A percentile compares a stretch with the other conserved stretches of the same genome.
phyloP scores from a whole-genome alignment of 2,797 vertebrate species.

The Siniperca undulata region DNA sequence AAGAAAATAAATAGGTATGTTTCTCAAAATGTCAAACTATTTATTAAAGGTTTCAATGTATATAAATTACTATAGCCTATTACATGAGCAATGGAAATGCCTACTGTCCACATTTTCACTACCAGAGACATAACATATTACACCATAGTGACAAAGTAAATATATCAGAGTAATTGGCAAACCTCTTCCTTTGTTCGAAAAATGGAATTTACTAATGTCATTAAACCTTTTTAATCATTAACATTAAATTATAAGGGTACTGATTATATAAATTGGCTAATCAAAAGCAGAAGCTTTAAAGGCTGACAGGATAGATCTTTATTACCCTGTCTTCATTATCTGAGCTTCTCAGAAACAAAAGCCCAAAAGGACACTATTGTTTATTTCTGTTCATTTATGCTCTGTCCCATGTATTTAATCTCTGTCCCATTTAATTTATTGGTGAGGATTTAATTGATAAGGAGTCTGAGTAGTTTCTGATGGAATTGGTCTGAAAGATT shows the following conservation, averaged over 20 bases:
- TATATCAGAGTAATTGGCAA: constrained; percentile 18
- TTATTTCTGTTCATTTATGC: constrained; percentile 22
- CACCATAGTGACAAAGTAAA: neutral
- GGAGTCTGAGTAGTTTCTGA: constrained; percentile 43
- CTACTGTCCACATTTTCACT: neutral
- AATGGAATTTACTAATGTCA: constrained; percentile 6
- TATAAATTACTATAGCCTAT: neutral
- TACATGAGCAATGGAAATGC: neutral
- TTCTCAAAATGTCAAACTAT: neutral
- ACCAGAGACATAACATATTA: neutral
- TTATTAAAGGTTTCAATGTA: neutral
- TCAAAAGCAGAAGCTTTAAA: constrained; percentile 45
- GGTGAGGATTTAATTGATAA: constrained; percentile 43
- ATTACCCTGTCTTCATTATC: constrained; percentile 35
- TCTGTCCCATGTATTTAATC: constrained; percentile 19
- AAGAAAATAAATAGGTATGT: neutral
- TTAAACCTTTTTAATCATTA: constrained; percentile 15
- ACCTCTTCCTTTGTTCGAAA: constrained; percentile 16
- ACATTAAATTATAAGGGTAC: constrained; percentile 5
- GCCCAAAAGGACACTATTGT: constrained; percentile 25
- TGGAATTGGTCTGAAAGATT: constrained; percentile 34
- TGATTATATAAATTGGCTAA: constrained; percentile 39
- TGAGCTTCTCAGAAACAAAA: constrained; percentile 40
- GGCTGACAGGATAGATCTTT: constrained; percentile 28
- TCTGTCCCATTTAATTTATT: constrained; percentile 27